Conservation (phyloP, 2,797 vertebrate species). For the Centropyge bicolor region DNA sequence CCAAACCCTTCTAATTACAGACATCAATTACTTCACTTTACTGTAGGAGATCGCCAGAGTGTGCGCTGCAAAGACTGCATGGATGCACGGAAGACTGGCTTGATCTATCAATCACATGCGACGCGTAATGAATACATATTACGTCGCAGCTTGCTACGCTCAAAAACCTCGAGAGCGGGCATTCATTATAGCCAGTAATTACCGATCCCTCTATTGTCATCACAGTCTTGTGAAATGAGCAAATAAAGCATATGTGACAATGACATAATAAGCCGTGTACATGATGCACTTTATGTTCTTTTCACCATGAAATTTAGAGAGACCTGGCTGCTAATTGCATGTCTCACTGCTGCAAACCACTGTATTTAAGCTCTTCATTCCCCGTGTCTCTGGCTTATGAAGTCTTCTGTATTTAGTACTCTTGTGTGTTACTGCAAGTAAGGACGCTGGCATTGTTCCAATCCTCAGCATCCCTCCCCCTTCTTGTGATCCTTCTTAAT, state of each 20-base stretch:
- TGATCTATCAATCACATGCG: constrained; percentile 31
- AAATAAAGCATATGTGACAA: constrained; percentile 10
- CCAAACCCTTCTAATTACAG: constrained; percentile 44
- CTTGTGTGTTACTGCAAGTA: not conserved
- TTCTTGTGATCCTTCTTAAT: constrained; percentile 38
- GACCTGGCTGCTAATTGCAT: constrained; percentile 12
- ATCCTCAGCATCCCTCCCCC: constrained; percentile 13
- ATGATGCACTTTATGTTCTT: constrained; percentile 1
- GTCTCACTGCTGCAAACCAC: constrained; percentile 5
- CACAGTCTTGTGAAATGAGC: constrained; percentile 1
- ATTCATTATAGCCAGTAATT: constrained; percentile 33
- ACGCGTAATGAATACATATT: constrained; percentile 32
- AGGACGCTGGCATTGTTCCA: constrained; percentile 39
- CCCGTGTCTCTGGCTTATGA: not conserved
- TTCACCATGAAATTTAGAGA: not conserved
- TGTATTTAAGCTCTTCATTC: not conserved
- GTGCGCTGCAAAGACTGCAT: constrained; percentile 8
- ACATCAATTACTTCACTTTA: constrained; percentile 33
- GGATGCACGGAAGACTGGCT: constrained; percentile 26
- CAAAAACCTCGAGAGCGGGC: constrained; percentile 14
- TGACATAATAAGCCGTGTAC: constrained; percentile 5
- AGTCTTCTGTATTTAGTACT: not conserved
- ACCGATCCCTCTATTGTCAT: constrained; percentile 11
- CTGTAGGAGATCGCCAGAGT: constrained; percentile 24
- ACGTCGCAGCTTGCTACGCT: not conserved